These are phyloP conservation scores for Scrobipalpa costella DNA, from an alignment of 2,888 invertebrate species.

Conservation along the genomic window DNA sequence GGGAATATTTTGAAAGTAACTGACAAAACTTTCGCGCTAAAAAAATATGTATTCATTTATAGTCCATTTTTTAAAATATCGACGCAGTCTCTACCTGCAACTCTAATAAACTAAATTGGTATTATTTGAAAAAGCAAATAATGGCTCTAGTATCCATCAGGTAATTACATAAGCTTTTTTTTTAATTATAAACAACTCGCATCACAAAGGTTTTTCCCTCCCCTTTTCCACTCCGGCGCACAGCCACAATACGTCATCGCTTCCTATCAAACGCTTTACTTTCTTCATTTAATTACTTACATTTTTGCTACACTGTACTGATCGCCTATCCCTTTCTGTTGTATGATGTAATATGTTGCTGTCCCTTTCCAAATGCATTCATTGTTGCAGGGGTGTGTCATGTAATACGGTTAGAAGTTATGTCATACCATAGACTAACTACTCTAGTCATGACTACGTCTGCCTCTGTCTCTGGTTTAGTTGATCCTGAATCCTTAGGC, in stretches of 20 bases:
- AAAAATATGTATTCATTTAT: too few species aligned
- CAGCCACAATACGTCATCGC: slow-evolving; percentile 4
- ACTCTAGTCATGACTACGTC: not conserved
- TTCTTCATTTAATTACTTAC: slow-evolving; percentile 47
- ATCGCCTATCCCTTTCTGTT: slow-evolving; percentile 38
- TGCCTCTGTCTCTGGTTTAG: too few species aligned
- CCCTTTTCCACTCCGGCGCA: slow-evolving; percentile 1
- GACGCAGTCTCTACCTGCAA: too few species aligned
- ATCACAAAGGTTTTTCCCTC: not conserved
- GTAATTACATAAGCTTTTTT: not conserved
- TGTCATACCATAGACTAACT: too few species aligned
- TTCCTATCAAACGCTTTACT: slow-evolving; percentile 30
- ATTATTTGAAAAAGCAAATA: too few species aligned
- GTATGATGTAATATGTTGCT: slow-evolving; percentile 29
- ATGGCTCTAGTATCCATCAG: not conserved
- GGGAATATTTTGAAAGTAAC: too few species aligned
- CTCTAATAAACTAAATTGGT: too few species aligned
- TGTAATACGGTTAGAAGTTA: slow-evolving; percentile 16
- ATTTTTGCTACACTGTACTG: slow-evolving; percentile 43
- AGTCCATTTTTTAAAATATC: too few species aligned
- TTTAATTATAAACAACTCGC: slow-evolving; percentile 5
- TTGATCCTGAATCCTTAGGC: too few species aligned
- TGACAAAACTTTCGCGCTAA: too few species aligned
- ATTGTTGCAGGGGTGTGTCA: slow-evolving; percentile 32
- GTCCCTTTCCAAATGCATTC: slow-evolving; percentile 52